A percentile compares a stretch with the other conserved stretches of the same genome.
These are phyloP conservation scores for Zootermopsis nevadensis DNA, from an alignment of 2,888 invertebrate genomes.

Conservation along the genomic window DNA sequence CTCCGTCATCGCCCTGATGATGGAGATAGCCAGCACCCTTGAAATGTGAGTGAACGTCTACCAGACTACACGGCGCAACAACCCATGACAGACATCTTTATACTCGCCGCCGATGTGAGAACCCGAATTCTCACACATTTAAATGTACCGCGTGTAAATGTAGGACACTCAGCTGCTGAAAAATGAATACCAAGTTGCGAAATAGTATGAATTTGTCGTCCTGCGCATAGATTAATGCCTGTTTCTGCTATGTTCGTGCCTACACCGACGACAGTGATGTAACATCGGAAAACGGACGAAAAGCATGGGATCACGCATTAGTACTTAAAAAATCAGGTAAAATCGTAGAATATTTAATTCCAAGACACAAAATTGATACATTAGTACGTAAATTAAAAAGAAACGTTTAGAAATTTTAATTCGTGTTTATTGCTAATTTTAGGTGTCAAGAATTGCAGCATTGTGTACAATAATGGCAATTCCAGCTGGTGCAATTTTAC, in stretches of 20 bases:
- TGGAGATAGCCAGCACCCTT: too few relatives aligned
- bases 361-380: background rate
- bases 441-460: background rate
- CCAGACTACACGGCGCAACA: too few relatives aligned
- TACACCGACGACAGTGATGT: background rate
- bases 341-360: background rate
- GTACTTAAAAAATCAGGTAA: background rate
- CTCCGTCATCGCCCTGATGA: too few relatives aligned
- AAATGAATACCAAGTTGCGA: background rate
- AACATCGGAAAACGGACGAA: background rate
- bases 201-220: too few relatives aligned
- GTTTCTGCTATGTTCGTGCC: background rate
- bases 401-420: background rate
- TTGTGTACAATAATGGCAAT: background rate
- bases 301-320: background rate
- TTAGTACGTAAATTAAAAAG: background rate
- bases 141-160: constrained; percentile 2
- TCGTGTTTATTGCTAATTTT: constrained; percentile 5
- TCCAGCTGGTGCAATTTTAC: background rate
- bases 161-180: background rate
- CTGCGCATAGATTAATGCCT: too few relatives aligned
- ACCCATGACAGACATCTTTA: too few relatives aligned
- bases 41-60: too few relatives aligned
- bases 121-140: too few relatives aligned
- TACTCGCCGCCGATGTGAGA: too few relatives aligned